Evolutionary conservation across 2,113 vertebrate species (phyloP).

Genomic region (Xiphophorus hellerii): DNA sequence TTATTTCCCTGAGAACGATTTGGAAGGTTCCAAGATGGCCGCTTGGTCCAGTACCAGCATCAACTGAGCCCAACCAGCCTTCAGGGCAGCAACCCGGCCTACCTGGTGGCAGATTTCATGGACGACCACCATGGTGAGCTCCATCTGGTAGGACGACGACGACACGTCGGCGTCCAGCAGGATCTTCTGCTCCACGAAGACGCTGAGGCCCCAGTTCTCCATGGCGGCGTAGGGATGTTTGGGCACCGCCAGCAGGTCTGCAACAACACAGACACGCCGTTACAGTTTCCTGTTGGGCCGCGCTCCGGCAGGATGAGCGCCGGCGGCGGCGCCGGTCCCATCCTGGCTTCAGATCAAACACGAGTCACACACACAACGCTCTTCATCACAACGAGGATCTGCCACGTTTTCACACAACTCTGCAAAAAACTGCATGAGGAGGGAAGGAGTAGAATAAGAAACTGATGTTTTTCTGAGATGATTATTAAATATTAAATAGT

Average conservation of each 20-base stretch:
- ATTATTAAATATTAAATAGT: no score
- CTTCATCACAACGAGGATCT: slow-evolving; percentile 48
- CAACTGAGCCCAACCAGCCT: no score
- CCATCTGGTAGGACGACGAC: slow-evolving; percentile 74
- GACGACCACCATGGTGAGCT: slow-evolving; percentile 77
- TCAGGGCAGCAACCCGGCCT: neutral
- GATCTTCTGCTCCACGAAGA: slow-evolving; percentile 78
- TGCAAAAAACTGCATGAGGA: slow-evolving; percentile 9
- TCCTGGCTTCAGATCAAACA: slow-evolving; percentile 63
- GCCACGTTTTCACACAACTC: slow-evolving; percentile 22
- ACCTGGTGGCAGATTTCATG: slow-evolving; percentile 80
- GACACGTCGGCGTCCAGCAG: slow-evolving; percentile 71
- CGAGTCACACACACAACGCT: slow-evolving; percentile 47
- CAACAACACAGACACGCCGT: slow-evolving; percentile 13
- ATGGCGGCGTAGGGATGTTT: slow-evolving; percentile 77
- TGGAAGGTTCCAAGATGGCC: no score
- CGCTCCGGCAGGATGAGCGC: slow-evolving; percentile 41
- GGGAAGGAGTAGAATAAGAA: neutral
- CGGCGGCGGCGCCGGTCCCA: slow-evolving; percentile 33
- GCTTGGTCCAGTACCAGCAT: no score
- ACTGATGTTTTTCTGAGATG: neutral
- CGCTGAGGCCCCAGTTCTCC: slow-evolving; percentile 77
- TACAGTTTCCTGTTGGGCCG: neutral
- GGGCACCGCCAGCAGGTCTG: slow-evolving; percentile 74
- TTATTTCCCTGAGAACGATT: no score